Evolutionary conservation across 2,888 invertebrate species (phyloP).

Genomic region (Lepidochitona cinerea): DNA sequence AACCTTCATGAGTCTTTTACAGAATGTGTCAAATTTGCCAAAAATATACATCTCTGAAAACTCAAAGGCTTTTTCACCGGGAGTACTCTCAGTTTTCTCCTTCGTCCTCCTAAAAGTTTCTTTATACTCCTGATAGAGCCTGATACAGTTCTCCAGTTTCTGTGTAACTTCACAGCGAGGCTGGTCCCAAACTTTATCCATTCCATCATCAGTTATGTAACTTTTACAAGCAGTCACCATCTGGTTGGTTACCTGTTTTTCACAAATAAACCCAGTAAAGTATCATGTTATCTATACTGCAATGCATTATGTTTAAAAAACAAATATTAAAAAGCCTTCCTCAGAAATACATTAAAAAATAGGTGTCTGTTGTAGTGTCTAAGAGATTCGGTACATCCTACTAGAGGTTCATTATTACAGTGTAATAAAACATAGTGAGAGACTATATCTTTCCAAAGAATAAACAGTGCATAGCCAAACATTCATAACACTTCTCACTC

Average conservation of each 20-base stretch:
- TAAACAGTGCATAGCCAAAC: no score
- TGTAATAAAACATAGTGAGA: no score
- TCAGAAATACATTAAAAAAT: no score
- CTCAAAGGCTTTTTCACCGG: slow-evolving; percentile 64
- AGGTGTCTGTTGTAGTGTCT: no score
- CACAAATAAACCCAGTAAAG: not conserved
- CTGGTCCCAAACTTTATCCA: slow-evolving; percentile 62
- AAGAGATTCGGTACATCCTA: no score
- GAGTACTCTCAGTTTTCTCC: slow-evolving; percentile 55
- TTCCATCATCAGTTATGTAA: slow-evolving; percentile 60
- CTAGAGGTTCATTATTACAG: no score
- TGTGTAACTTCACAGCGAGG: slow-evolving; percentile 44
- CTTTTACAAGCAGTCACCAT: slow-evolving; percentile 68
- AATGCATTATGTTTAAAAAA: no score
- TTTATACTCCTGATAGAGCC: slow-evolving; percentile 76
- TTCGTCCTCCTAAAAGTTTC: slow-evolving; percentile 75
- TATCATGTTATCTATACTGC: no score
- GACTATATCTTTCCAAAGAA: no score
- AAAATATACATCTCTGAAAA: slow-evolving; percentile 71
- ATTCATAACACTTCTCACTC: no score
- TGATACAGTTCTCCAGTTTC: slow-evolving; percentile 73
- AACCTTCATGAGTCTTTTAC: slow-evolving; percentile 64
- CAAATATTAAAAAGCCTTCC: no score
- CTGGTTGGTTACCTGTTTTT: slow-evolving; percentile 67
- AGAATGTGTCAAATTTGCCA: slow-evolving; percentile 69